These are phyloP conservation scores for Cavia porcellus DNA, from an alignment of 2,113 vertebrate genomes.

Conservation along the genomic window DNA sequence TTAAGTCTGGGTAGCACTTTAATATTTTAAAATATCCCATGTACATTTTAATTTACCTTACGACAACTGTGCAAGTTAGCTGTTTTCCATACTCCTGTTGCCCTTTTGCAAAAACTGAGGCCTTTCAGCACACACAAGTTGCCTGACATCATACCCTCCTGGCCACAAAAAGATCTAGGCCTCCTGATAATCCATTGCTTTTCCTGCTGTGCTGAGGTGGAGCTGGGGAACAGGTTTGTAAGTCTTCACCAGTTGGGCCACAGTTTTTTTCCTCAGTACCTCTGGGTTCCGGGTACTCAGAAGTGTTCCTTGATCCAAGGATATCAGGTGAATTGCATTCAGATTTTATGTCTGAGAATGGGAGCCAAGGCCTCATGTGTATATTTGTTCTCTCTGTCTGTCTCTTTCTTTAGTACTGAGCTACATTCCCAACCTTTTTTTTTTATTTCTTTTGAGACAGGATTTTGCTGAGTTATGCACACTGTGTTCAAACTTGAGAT, in stretches of 20 bases:
- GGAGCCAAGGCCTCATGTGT: background rate
- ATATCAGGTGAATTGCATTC: accelerated
- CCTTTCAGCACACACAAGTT: background rate
- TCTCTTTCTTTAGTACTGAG: background rate
- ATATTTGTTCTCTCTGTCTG: background rate
- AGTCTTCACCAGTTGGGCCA: accelerated
- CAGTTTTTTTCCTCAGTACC: background rate
- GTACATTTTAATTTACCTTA: background rate
- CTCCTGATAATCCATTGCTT: background rate
- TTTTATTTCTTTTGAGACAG: background rate
- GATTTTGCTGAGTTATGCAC: background rate
- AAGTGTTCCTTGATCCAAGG: background rate
- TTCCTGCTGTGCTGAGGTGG: background rate
- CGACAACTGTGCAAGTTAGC: background rate
- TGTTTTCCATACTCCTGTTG: background rate
- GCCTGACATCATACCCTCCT: background rate
- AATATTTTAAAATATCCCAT: background rate
- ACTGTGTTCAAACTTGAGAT: background rate
- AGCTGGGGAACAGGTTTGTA: too few species aligned
- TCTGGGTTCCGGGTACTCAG: background rate
- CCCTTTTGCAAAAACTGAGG: background rate
- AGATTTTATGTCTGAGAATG: background rate
- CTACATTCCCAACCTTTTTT: background rate
- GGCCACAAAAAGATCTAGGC: accelerated
- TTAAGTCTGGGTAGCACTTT: background rate